These are phyloP conservation scores for Cerastis rubricosa DNA, from an alignment of 2,888 invertebrate genomes.

Conservation along the genomic window DNA sequence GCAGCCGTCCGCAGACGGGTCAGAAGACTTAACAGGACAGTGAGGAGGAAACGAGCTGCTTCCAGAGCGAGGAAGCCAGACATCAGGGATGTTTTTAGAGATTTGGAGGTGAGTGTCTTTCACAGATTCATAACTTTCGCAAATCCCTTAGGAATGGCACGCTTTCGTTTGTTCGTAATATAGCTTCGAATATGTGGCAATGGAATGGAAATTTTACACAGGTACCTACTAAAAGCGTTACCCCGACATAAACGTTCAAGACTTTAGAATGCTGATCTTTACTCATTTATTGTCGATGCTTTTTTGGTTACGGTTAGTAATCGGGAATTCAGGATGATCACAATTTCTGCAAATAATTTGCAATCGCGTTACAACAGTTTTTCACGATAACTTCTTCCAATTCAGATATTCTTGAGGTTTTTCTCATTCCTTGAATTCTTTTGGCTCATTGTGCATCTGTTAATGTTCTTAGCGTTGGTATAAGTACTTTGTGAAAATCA, in stretches of 20 bases:
- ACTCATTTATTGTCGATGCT: background rate
- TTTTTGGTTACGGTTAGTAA: background rate
- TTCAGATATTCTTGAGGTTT: background rate
- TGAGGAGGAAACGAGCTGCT: slow-evolving; percentile 91
- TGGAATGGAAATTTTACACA: background rate
- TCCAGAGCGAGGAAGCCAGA: slow-evolving; percentile 93
- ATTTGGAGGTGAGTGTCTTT: slow-evolving; percentile 92
- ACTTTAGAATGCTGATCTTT: background rate
- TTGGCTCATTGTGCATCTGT: background rate
- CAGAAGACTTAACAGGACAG: slow-evolving; percentile 94
- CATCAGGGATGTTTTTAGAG: slow-evolving; percentile 95
- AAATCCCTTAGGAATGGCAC: background rate
- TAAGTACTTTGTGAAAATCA: background rate
- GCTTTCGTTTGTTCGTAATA: background rate
- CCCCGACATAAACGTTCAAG: too few species aligned
- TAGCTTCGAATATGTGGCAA: background rate
- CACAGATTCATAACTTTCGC: background rate
- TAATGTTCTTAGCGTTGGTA: background rate
- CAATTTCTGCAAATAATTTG: slow-evolving; percentile 19
- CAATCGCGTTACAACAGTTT: slow-evolving; percentile 5
- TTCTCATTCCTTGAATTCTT: background rate
- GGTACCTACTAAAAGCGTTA: background rate
- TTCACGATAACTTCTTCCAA: background rate
- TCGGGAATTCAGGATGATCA: slow-evolving; percentile 6
- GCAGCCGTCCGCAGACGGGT: slow-evolving; percentile 94